phyloP scores from a whole-genome alignment of 2,888 invertebrate species.

The Microctonus hyperodae region DNA sequence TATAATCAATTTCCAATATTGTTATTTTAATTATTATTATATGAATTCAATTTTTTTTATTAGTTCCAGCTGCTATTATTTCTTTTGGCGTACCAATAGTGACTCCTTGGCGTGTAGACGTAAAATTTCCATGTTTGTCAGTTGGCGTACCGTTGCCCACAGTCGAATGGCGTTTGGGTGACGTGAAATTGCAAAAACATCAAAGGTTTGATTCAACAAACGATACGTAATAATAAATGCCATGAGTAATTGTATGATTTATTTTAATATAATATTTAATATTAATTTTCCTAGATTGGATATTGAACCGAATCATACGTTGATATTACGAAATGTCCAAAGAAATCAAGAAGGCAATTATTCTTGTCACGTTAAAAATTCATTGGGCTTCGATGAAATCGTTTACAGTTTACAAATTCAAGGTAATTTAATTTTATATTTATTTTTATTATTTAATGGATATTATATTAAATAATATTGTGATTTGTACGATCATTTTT shows the following conservation, averaged over 20 bases:
- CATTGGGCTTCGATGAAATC: constrained; percentile 66
- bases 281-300: constrained; percentile 55
- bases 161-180: constrained; percentile 66
- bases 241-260: not conserved
- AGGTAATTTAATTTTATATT: constrained; percentile 57
- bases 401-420: constrained; percentile 66
- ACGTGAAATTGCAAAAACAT: constrained; percentile 57
- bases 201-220: constrained; percentile 51
- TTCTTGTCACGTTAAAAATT: constrained; percentile 66
- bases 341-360: constrained; percentile 67
- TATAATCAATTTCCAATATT: not conserved
- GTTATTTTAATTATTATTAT: constrained; percentile 2
- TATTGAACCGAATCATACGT: constrained; percentile 64
- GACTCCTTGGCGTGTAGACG: constrained; percentile 66
- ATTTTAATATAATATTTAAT: not conserved
- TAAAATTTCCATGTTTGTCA: constrained; percentile 66
- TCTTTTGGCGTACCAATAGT: constrained; percentile 67
- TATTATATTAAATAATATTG: too few relatives aligned
- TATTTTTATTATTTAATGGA: too few relatives aligned
- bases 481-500: too few relatives aligned
- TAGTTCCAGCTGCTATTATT: constrained; percentile 67
- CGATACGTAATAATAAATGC: not conserved
- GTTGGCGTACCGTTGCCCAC: constrained; percentile 66
- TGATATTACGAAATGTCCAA: constrained; percentile 65
- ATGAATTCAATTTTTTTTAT: constrained; percentile 32